Percentiles rank a stretch among this genome's conserved stretches.
Conservation (phyloP, 2,888 invertebrate species). For the Apomyelois bistriatella region DNA sequence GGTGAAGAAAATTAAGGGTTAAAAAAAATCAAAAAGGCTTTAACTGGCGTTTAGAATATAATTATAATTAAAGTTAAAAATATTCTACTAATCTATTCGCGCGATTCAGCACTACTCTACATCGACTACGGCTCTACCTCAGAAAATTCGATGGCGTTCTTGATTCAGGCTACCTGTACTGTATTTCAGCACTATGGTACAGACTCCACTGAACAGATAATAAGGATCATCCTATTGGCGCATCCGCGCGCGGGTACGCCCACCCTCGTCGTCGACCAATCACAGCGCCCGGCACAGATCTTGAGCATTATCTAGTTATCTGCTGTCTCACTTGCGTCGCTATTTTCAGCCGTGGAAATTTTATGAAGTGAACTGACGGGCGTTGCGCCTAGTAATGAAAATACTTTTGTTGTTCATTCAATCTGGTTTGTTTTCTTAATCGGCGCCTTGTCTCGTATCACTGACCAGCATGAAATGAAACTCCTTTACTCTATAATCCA, state of each 20-base stretch:
- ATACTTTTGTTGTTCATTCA: constrained; percentile 32
- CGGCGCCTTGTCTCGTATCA: constrained; percentile 49
- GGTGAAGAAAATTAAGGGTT: too few species aligned
- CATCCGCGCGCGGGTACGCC: constrained; percentile 77
- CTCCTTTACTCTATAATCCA: constrained; percentile 18
- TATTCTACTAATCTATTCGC: too few species aligned
- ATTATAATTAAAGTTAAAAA: too few species aligned
- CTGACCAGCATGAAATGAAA: constrained; percentile 31
- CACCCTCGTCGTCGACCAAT: constrained; percentile 59
- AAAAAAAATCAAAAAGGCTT: too few species aligned
- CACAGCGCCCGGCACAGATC: constrained; percentile 72
- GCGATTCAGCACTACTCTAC: neutral
- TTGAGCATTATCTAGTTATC: constrained; percentile 79
- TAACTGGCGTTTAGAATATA: too few species aligned
- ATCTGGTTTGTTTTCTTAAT: constrained; percentile 65
- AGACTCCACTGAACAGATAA: constrained; percentile 75
- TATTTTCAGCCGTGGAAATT: constrained; percentile 58
- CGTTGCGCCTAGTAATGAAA: neutral
- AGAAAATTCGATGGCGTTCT: constrained; percentile 19
- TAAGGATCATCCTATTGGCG: constrained; percentile 79
- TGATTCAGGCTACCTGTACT: constrained; percentile 42
- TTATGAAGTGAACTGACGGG: neutral
- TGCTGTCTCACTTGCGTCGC: constrained; percentile 70
- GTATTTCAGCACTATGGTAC: constrained; percentile 35
- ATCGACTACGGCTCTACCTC: neutral